These are phyloP conservation scores for Plebejus melissa DNA, from an alignment of 2,888 invertebrate species.

Conservation along the genomic window DNA sequence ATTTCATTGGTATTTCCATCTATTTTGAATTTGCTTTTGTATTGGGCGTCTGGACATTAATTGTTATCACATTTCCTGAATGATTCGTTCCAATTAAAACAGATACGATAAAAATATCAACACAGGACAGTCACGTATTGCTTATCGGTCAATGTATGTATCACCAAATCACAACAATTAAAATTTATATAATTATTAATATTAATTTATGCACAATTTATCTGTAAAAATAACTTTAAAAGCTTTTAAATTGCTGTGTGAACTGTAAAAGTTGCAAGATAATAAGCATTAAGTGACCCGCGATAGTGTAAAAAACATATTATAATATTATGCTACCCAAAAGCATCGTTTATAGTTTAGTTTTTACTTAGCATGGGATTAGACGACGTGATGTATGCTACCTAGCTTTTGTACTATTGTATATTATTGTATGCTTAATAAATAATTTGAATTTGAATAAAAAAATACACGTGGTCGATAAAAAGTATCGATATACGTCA, in stretches of 20 bases:
- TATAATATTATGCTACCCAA: no score
- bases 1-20: not conserved
- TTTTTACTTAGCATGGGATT: no score
- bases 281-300: no score
- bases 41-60: not conserved
- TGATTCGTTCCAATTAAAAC: not conserved
- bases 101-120: conserved; percentile 1
- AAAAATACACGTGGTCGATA: not conserved
- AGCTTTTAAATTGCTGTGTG: not conserved
- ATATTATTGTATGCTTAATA: no score
- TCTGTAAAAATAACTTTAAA: not conserved
- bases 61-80: conserved; percentile 8
- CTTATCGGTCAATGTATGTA: not conserved
- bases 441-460: no score
- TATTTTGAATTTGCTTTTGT: not conserved
- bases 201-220: not conserved
- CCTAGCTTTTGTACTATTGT: no score
- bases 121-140: not conserved
- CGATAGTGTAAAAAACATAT: no score
- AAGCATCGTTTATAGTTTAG: no score
- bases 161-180: conserved; percentile 4
- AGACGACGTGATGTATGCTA: no score
- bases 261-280: not conserved
- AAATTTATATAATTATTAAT: not conserved
- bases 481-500: conserved; percentile 12